Percentiles rank a stretch among this genome's conserved stretches.
phyloP scores from a whole-genome alignment of 2,797 vertebrate genomes.

The Spheniscus humboldti region DNA sequence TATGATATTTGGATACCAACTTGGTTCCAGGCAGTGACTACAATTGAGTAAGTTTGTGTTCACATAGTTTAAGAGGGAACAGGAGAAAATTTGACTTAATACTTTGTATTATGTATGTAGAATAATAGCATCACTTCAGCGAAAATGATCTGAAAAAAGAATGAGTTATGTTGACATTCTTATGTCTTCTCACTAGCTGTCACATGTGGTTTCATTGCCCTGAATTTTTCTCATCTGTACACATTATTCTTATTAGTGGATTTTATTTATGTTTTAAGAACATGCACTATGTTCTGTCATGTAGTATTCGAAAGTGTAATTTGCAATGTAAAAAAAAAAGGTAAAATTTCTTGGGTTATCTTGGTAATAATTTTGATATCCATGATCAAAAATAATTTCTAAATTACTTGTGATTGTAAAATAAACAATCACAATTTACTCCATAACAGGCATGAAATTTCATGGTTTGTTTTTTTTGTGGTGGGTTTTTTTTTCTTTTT shows the following conservation, averaged over 20 bases:
- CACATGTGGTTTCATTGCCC: not conserved
- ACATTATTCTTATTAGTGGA: not conserved
- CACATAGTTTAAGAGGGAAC: not conserved
- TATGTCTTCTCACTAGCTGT: not conserved
- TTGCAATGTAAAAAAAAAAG: not conserved
- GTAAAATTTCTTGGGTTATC: not conserved
- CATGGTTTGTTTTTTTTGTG: rapidly evolving
- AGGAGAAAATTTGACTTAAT: not conserved
- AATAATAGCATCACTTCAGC: not conserved
- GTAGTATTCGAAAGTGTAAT: not conserved
- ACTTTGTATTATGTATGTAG: not conserved
- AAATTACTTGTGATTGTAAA: not conserved
- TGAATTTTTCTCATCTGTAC: not conserved
- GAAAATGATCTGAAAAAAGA: not conserved
- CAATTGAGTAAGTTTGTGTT: not conserved
- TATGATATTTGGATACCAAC: not conserved
- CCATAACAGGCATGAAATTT: not conserved
- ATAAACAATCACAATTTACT: not conserved
- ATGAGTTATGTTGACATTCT: not conserved
- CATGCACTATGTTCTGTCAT: not conserved
- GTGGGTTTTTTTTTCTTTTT: not conserved
- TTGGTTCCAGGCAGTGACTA: not conserved
- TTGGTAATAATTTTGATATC: not conserved
- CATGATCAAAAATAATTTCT: not conserved
- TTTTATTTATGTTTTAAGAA: not conserved